These are phyloP conservation scores for Eupithecia insigniata DNA, from an alignment of 2,888 invertebrate genomes.

Conservation along the genomic window DNA sequence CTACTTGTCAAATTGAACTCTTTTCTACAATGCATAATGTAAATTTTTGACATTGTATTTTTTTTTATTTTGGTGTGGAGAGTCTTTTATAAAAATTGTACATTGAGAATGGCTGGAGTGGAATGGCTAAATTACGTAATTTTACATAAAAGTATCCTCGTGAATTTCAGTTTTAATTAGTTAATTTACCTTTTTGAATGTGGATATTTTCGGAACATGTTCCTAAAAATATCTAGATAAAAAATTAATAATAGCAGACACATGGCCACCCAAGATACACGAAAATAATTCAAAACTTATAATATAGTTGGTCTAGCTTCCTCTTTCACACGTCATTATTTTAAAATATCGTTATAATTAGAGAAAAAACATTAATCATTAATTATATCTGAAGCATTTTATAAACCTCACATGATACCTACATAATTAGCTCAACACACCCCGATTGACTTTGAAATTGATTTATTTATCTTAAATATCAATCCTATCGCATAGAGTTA, in stretches of 20 bases:
- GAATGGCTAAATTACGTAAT: too few relatives aligned
- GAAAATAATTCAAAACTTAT: conserved; percentile 1
- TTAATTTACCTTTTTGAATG: too few relatives aligned
- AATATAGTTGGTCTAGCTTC: background rate
- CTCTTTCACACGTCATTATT: conserved; percentile 10
- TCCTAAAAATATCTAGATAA: too few relatives aligned
- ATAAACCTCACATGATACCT: conserved; percentile 26
- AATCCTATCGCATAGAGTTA: conserved; percentile 14
- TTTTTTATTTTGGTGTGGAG: too few relatives aligned
- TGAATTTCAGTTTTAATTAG: background rate
- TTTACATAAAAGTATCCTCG: too few relatives aligned
- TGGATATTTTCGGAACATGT: background rate
- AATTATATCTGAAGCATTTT: conserved; percentile 21
- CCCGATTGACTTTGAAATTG: background rate
- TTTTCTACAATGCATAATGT: too few relatives aligned
- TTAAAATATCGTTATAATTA: conserved; percentile 31
- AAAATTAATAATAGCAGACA: background rate
- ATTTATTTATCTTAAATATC: background rate
- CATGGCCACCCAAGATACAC: background rate
- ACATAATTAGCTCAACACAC: conserved; percentile 12
- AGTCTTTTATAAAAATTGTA: too few relatives aligned
- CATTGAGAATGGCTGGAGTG: too few relatives aligned
- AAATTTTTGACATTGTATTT: too few relatives aligned
- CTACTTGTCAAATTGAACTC: too few relatives aligned
- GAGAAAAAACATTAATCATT: conserved; percentile 33